phyloP scores from a whole-genome alignment of 2,888 invertebrate genomes.

The Drosophila rubida region DNA sequence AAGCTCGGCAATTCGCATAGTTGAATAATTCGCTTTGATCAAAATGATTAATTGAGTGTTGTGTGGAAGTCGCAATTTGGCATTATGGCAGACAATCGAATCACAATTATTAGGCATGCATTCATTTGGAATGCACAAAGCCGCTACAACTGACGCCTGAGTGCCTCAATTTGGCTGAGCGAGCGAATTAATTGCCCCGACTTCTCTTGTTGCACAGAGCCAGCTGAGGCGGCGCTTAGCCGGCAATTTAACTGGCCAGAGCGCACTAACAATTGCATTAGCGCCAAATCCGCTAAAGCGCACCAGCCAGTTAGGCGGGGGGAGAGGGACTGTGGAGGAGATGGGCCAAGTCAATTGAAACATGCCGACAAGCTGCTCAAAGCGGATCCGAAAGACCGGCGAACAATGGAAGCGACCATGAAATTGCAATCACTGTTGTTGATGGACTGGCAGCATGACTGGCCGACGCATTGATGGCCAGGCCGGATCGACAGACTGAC shows the following conservation, averaged over 20 bases:
- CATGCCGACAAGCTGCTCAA: constrained; percentile 36
- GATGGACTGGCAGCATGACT: constrained; percentile 17
- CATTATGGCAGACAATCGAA: constrained; percentile 2
- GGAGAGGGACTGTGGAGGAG: not conserved
- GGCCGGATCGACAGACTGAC: not conserved
- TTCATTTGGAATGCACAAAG: constrained; percentile 29
- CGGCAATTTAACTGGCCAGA: constrained; percentile 23
- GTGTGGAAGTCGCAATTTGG: not conserved
- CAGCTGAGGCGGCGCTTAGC: constrained; percentile 3
- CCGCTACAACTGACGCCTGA: constrained; percentile 18
- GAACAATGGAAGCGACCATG: constrained; percentile 43
- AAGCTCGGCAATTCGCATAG: too few species aligned
- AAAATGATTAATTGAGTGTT: constrained; percentile 11
- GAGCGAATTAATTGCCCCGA: constrained; percentile 38
- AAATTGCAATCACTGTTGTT: constrained; percentile 40
- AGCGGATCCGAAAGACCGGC: constrained; percentile 23
- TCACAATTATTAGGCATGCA: constrained; percentile 12
- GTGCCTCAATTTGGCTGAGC: constrained; percentile 4
- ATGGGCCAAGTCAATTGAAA: constrained; percentile 33
- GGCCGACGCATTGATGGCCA: not conserved
- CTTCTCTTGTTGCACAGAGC: constrained; percentile 14
- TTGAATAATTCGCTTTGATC: not conserved
- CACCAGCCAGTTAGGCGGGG: constrained; percentile 2
- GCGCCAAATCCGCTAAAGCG: constrained; percentile 38
- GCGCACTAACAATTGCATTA: constrained; percentile 48